Conservation (phyloP, 2,113 vertebrate genomes). For the Platysteira castanea region DNA sequence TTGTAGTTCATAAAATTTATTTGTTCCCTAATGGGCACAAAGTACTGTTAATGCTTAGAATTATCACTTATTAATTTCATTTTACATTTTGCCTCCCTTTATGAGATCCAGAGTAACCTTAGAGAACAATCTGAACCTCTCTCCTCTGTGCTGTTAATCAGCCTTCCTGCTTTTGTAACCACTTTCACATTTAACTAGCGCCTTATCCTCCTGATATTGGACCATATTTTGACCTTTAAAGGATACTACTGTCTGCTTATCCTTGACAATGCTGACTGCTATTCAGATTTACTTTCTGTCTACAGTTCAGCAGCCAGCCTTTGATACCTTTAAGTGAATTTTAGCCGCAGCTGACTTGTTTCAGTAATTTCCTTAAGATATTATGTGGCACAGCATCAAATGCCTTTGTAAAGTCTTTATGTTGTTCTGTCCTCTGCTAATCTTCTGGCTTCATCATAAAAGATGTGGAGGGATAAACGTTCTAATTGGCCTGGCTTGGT, state of each 20-base stretch:
- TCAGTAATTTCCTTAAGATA: not conserved
- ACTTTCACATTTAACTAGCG: not conserved
- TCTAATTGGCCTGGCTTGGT: not conserved
- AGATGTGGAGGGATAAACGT: not conserved
- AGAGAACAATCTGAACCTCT: not conserved
- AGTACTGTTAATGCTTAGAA: not conserved
- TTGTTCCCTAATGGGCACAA: not conserved
- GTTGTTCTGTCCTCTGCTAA: not conserved
- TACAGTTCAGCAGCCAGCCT: not conserved
- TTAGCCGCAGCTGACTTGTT: not conserved
- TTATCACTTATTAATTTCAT: not conserved
- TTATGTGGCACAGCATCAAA: not conserved
- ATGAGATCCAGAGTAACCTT: not conserved
- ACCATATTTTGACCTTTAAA: not conserved
- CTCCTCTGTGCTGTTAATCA: not conserved
- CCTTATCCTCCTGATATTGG: not conserved
- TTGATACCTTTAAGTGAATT: not conserved
- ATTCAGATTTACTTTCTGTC: not conserved
- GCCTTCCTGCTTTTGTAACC: not conserved
- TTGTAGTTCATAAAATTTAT: not conserved
- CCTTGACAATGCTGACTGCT: not conserved
- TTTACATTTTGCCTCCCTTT: not conserved
- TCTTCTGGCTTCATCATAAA: not conserved
- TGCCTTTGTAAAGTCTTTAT: not conserved
- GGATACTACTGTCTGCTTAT: not conserved